phyloP scores from a whole-genome alignment of 2,797 vertebrate species.

The Mastacembelus armatus region DNA sequence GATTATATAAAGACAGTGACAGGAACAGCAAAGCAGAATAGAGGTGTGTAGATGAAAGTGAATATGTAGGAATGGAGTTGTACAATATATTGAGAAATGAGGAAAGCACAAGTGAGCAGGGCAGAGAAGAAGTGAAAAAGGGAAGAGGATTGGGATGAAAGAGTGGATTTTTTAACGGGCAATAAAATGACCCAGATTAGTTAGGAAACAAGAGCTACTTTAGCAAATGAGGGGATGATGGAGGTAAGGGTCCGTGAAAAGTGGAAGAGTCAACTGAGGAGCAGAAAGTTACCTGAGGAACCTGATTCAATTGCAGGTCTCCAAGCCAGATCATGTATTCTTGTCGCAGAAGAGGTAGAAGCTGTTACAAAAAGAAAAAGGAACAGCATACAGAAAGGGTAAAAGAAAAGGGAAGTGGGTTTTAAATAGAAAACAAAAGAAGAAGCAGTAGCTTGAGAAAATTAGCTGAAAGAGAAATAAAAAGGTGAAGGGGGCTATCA shows the following conservation, averaged over 20 bases:
- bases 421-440: constrained; percentile 22
- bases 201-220: no score
- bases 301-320: constrained; percentile 72
- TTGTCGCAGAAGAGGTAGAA: constrained; percentile 45
- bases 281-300: constrained; percentile 70
- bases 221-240: no score
- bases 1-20: neutral
- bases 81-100: neutral
- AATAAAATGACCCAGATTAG: neutral
- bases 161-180: neutral
- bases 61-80: constrained; percentile 3
- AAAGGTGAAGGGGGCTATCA: neutral
- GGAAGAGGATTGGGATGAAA: constrained; percentile 16
- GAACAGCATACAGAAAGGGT: constrained; percentile 5
- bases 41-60: neutral
- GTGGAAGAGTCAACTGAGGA: neutral
- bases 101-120: neutral
- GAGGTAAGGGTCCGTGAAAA: no score
- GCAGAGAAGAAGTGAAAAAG: constrained; percentile 27
- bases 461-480: constrained; percentile 5
- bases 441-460: constrained; percentile 9
- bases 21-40: neutral
- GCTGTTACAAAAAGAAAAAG: constrained; percentile 49
- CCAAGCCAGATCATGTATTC: constrained; percentile 78
- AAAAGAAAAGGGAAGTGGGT: constrained; percentile 19